phyloP scores from a whole-genome alignment of 1,140 invertebrate species.

The Macrocentrus cingulum region DNA sequence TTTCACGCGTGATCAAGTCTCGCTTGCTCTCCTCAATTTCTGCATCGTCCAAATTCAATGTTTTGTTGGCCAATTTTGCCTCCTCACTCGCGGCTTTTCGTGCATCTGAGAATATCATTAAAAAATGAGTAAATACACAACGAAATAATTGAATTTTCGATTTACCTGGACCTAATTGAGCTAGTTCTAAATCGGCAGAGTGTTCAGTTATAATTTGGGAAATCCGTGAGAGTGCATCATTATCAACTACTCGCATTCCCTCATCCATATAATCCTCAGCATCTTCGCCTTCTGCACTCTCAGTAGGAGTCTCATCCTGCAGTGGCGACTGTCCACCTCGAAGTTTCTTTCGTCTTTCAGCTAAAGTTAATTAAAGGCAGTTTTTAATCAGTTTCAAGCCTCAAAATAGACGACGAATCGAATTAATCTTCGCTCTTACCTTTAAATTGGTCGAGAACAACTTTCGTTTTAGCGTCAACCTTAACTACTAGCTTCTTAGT shows the following conservation, averaged over 20 bases:
- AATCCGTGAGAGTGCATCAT: conserved; percentile 73
- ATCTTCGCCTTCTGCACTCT: conserved; percentile 58
- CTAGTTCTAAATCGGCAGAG: conserved; percentile 73
- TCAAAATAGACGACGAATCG: conserved; percentile 2
- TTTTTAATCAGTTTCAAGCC: too few species aligned
- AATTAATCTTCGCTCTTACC: conserved; percentile 55
- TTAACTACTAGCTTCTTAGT: conserved; percentile 94
- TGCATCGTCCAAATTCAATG: conserved; percentile 73
- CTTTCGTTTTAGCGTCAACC: conserved; percentile 97
- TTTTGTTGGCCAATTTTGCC: conserved; percentile 63
- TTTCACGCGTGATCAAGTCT: conserved; percentile 93
- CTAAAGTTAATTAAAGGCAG: conserved; percentile 41
- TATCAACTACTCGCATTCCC: conserved; percentile 72
- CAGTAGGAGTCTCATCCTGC: conserved; percentile 62
- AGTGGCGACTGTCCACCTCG: conserved; percentile 62
- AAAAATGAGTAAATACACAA: conserved; percentile 15
- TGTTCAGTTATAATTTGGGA: conserved; percentile 80
- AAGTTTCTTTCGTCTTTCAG: conserved; percentile 64
- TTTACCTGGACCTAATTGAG: conserved; percentile 55
- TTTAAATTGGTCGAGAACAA: conserved; percentile 91
- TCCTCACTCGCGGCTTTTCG: conserved; percentile 57
- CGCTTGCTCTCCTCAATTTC: conserved; percentile 95
- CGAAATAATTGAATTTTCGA: conserved; percentile 5
- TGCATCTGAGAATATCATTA: conserved; percentile 17
- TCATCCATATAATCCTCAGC: conserved; percentile 80